phyloP scores from a whole-genome alignment of 2,113 vertebrate species.

The Mirza zaza region DNA sequence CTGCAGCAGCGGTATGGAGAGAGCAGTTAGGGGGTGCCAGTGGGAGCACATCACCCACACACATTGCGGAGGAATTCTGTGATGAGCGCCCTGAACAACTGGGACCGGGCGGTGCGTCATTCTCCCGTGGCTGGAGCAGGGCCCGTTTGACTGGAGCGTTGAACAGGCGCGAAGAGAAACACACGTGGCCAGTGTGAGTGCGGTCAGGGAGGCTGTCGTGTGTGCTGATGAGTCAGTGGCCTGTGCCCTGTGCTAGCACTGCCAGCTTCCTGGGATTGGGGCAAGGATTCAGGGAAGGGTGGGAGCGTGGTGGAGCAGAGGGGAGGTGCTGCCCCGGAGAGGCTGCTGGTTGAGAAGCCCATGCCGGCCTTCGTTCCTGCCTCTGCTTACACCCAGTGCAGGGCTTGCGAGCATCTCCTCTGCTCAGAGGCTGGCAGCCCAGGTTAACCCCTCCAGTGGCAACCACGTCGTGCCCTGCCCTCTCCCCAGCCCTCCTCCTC shows the following conservation, averaged over 20 bases:
- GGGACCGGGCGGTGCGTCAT: not conserved
- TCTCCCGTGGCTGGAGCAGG: not conserved
- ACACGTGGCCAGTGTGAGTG: not conserved
- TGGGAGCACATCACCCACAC: rapidly evolving
- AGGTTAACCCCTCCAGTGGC: not conserved
- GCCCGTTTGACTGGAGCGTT: not conserved
- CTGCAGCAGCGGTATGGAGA: rapidly evolving
- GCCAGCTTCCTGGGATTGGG: not conserved
- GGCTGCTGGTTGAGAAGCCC: too few species aligned
- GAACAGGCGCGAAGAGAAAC: not conserved
- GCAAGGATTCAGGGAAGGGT: not conserved
- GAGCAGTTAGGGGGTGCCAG: not conserved
- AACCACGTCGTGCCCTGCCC: not conserved
- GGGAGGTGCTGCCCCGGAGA: not conserved
- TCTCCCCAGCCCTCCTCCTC: not conserved
- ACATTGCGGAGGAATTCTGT: rapidly evolving
- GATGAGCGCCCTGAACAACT: not conserved
- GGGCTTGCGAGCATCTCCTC: not conserved
- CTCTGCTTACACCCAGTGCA: not conserved
- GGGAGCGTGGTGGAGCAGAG: not conserved
- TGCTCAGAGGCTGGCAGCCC: not conserved
- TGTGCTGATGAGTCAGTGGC: conserved; percentile 34
- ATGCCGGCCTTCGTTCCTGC: not conserved
- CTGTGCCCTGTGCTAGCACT: not conserved
- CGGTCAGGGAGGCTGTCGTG: rapidly evolving